phyloP scores from a whole-genome alignment of 2,113 vertebrate species.

The Trichomycterus rosablanca region DNA sequence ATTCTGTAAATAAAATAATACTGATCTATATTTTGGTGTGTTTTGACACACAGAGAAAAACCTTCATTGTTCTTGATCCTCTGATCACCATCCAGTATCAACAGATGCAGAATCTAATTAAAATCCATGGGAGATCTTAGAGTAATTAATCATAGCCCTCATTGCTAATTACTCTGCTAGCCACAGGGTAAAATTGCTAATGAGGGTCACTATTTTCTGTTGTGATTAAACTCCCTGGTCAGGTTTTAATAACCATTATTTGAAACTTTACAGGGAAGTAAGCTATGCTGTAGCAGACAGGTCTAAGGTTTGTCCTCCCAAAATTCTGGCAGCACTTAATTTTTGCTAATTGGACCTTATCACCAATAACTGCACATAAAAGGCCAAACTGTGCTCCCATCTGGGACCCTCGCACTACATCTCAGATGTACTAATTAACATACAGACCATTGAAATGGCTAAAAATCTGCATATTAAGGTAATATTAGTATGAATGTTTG shows the following conservation, averaged over 20 bases:
- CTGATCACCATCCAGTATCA: slow-evolving; percentile 37
- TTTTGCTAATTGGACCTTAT: no score
- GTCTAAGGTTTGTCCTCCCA: no score
- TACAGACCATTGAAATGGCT: no score
- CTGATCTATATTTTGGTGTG: neutral
- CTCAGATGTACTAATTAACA: no score
- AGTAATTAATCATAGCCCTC: slow-evolving; percentile 48
- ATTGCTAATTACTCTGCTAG: slow-evolving; percentile 53
- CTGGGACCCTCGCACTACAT: no score
- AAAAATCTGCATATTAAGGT: no score
- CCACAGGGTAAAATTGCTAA: slow-evolving; percentile 43
- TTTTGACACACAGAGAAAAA: neutral
- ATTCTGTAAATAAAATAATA: slow-evolving; percentile 2
- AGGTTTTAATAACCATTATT: slow-evolving; percentile 31
- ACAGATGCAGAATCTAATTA: slow-evolving; percentile 49
- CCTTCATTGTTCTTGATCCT: slow-evolving; percentile 21
- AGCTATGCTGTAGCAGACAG: neutral
- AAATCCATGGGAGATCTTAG: slow-evolving; percentile 39
- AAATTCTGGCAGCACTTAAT: no score
- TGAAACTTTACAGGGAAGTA: slow-evolving; percentile 4
- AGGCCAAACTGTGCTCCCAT: no score
- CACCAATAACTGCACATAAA: no score
- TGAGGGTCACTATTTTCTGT: slow-evolving; percentile 54
- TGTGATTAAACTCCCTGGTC: slow-evolving; percentile 37
- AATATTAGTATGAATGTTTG: no score